Evolutionary conservation across 2,888 invertebrate genomes (phyloP).

Genomic region (Adela reaumurella): DNA sequence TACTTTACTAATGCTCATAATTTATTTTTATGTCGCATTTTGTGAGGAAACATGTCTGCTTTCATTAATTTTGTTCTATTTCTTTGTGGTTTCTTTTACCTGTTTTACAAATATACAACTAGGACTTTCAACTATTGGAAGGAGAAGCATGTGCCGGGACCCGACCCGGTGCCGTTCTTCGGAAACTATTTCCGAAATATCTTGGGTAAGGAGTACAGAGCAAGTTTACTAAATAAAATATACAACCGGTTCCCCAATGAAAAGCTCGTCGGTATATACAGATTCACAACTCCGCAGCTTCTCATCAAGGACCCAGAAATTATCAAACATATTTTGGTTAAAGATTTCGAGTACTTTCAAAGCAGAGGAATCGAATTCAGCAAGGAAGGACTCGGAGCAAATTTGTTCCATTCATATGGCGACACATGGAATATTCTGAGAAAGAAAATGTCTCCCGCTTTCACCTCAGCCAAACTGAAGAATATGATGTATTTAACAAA

Average conservation of each 20-base stretch:
- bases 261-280: constrained; percentile 9
- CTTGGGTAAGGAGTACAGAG: too few relatives aligned
- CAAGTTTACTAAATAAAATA: constrained; percentile 3
- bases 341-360: constrained; percentile 12
- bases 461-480: constrained; percentile 12
- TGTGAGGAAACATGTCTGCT: too few relatives aligned
- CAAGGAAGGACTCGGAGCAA: constrained; percentile 21
- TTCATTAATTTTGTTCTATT: too few relatives aligned
- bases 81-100: too few relatives aligned
- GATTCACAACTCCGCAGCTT: constrained; percentile 21
- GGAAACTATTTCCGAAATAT: too few relatives aligned
- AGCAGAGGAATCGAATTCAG: constrained; percentile 11
- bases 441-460: constrained; percentile 11
- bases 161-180: too few relatives aligned
- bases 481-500: constrained; percentile 16
- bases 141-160: too few relatives aligned
- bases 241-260: constrained; percentile 8
- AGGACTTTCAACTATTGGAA: too few relatives aligned
- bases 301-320: constrained; percentile 9
- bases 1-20: too few relatives aligned
- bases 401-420: constrained; percentile 26
- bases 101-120: too few relatives aligned
- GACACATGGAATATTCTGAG: constrained; percentile 10
- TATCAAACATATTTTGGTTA: constrained; percentile 12
- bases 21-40: too few relatives aligned